Evolutionary conservation across 2,113 vertebrate species (phyloP).

Genomic region (Proterorhinus semilunaris): DNA sequence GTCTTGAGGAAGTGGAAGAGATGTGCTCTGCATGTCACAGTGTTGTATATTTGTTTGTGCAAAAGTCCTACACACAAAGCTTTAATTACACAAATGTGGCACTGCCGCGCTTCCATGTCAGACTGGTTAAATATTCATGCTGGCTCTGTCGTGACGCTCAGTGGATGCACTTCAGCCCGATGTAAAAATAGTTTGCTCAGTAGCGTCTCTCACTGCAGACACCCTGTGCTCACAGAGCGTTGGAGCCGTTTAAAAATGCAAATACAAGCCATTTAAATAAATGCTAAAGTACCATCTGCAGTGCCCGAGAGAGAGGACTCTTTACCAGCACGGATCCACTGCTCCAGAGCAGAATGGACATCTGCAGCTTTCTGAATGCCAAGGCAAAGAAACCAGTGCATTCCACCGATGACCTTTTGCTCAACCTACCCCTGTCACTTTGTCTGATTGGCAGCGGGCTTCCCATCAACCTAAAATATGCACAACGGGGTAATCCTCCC

Average conservation of each 20-base stretch:
- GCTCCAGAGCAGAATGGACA: no score
- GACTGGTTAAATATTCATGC: background rate
- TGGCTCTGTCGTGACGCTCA: background rate
- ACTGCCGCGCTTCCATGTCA: background rate
- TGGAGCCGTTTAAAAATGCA: background rate
- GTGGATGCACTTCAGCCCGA: background rate
- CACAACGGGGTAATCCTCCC: no score
- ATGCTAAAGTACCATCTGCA: background rate
- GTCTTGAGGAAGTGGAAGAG: no score
- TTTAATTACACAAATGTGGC: background rate
- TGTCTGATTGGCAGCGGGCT: no score
- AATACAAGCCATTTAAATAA: background rate
- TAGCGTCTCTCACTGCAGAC: background rate
- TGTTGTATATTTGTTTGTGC: no score
- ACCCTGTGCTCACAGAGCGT: background rate
- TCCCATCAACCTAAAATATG: no score
- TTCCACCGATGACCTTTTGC: no score
- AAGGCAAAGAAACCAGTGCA: no score
- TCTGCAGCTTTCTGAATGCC: background rate
- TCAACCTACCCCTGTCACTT: no score
- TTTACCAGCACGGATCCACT: background rate
- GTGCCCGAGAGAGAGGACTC: no score
- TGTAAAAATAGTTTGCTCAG: background rate
- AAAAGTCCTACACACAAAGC: background rate
- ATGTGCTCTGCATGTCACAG: no score